These are phyloP conservation scores for Proteles cristata DNA, from an alignment of 2,113 vertebrate species.

Conservation along the genomic window DNA sequence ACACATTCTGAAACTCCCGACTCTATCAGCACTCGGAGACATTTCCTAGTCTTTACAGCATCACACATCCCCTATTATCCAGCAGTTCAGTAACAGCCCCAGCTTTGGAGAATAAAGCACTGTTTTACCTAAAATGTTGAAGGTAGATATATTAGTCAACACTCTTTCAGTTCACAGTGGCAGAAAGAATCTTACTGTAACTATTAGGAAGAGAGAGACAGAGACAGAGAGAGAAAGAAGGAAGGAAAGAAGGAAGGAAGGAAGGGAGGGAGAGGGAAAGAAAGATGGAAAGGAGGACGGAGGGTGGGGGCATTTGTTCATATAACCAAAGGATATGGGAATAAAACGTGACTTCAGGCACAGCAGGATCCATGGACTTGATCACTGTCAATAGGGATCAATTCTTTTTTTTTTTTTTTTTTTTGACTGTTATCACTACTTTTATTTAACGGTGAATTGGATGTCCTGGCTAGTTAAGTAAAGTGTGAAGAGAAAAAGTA, in stretches of 20 bases:
- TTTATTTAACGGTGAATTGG: too few relatives aligned
- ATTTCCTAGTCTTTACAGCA: not conserved
- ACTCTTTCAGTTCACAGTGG: not conserved
- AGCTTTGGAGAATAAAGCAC: not conserved
- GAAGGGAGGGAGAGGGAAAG: accelerated
- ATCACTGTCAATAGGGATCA: not conserved
- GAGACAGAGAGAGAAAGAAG: not conserved
- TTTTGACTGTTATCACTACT: too few relatives aligned
- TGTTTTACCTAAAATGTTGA: not conserved
- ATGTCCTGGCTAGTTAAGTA: too few relatives aligned
- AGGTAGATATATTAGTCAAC: not conserved
- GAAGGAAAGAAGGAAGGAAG: not conserved
- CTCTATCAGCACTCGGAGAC: not conserved
- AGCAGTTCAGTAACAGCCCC: not conserved
- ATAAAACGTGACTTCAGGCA: not conserved
- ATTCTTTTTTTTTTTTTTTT: not conserved
- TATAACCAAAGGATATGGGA: not conserved
- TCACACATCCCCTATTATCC: not conserved
- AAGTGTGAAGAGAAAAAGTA: too few relatives aligned
- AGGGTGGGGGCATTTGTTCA: not conserved
- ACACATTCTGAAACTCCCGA: not conserved
- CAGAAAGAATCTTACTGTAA: not conserved
- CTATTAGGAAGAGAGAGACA: not conserved
- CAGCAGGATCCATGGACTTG: not conserved
- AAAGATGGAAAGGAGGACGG: too few relatives aligned